These are phyloP conservation scores for Diplodus puntazzo DNA, from an alignment of 2,797 vertebrate genomes.

Conservation along the genomic window DNA sequence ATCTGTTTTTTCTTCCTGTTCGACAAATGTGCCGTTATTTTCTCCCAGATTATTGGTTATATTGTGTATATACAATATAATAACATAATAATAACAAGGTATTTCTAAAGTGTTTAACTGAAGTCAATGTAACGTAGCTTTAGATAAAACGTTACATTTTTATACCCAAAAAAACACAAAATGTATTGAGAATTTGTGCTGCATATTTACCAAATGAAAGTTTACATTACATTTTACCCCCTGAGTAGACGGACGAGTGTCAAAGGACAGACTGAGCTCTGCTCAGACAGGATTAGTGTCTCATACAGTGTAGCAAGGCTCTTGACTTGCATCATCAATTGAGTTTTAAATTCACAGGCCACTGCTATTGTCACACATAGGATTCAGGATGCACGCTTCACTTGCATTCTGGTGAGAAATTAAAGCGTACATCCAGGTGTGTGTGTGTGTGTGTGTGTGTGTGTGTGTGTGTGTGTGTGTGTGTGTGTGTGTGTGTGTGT, in stretches of 20 bases:
- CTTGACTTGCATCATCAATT: neutral
- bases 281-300: neutral
- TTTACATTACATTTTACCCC: neutral
- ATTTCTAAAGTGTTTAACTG: neutral
- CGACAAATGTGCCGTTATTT: no score
- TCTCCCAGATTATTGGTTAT: neutral
- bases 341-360: neutral
- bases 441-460: no score
- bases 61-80: neutral
- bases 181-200: neutral
- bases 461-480: no score
- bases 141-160: neutral
- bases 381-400: conserved; percentile 11
- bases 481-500: no score
- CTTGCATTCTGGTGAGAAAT: neutral
- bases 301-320: neutral
- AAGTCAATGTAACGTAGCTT: neutral
- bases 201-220: neutral
- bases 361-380: neutral
- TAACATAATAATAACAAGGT: no score
- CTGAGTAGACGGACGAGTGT: neutral
- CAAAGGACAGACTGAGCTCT: neutral
- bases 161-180: neutral
- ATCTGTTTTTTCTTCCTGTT: no score
- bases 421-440: neutral